These are phyloP conservation scores for Vanessa cardui DNA, from an alignment of 2,888 invertebrate genomes.

Conservation along the genomic window DNA sequence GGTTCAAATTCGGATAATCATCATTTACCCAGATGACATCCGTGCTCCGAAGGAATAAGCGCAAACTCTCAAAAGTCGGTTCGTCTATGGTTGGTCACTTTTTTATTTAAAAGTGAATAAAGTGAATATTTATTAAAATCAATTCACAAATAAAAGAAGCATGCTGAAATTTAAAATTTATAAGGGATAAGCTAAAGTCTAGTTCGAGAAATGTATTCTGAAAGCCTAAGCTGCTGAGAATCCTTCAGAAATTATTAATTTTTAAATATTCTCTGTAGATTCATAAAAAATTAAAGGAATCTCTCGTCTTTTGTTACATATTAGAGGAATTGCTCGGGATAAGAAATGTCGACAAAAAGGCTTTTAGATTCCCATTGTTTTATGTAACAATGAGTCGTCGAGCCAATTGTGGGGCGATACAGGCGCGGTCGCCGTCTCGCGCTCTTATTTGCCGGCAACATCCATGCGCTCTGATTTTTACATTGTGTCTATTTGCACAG, in stretches of 20 bases:
- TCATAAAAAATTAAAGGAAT: conserved; percentile 35
- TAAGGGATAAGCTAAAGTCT: too few species aligned
- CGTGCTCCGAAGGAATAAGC: too few species aligned
- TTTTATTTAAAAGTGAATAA: too few species aligned
- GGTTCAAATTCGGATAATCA: too few species aligned
- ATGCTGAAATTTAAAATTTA: too few species aligned
- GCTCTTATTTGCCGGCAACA: conserved; percentile 22
- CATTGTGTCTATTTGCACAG: conserved; percentile 21
- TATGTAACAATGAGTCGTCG: conserved; percentile 36
- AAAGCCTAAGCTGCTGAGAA: conserved; percentile 9
- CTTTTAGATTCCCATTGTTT: conserved; percentile 38
- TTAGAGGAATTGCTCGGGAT: conserved; percentile 34
- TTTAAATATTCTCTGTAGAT: conserved; percentile 31
- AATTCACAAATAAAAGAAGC: too few species aligned
- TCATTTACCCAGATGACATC: too few species aligned
- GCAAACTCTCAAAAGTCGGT: too few species aligned
- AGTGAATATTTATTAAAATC: too few species aligned
- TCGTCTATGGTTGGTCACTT: too few species aligned
- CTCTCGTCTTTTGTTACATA: conserved; percentile 34
- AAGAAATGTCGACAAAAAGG: conserved; percentile 37
- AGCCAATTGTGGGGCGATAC: conserved; percentile 39
- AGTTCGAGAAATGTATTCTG: conserved; percentile 9
- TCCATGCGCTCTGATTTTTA: conserved; percentile 32
- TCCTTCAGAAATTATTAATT: conserved; percentile 26
- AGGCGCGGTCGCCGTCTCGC: conserved; percentile 23